Conservation (phyloP, 2,888 invertebrate genomes). For the Apamea epomidion region DNA sequence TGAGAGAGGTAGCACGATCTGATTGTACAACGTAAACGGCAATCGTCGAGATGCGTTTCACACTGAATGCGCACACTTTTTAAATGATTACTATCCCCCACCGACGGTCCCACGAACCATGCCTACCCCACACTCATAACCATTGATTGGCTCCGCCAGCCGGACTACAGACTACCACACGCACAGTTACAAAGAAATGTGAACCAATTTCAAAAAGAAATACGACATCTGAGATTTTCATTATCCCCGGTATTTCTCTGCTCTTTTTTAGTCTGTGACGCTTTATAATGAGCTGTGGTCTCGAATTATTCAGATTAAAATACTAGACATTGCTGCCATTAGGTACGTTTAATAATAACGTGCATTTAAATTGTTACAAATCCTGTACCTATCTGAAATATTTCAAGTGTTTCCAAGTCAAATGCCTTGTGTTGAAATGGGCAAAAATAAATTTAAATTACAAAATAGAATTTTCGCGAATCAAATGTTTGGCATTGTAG, state of each 20-base stretch:
- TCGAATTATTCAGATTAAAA: constrained; percentile 70
- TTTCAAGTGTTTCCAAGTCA: constrained; percentile 47
- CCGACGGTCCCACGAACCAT: constrained; percentile 57
- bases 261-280: constrained; percentile 71
- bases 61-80: constrained; percentile 84
- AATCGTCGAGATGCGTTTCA: constrained; percentile 86
- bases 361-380: constrained; percentile 47
- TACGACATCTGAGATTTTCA: constrained; percentile 83
- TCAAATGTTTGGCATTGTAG: constrained; percentile 42
- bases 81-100: constrained; percentile 82
- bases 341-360: constrained; percentile 52
- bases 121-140: constrained; percentile 77
- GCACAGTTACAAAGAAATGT: constrained; percentile 83
- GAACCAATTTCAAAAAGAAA: constrained; percentile 86
- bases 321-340: constrained; percentile 59
- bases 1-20: constrained; percentile 82
- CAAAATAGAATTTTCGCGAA: constrained; percentile 38
- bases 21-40: constrained; percentile 87
- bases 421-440: constrained; percentile 34
- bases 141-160: constrained; percentile 84
- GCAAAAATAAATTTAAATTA: constrained; percentile 38
- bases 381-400: constrained; percentile 38
- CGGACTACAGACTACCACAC: constrained; percentile 79
- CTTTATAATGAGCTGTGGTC: constrained; percentile 71
- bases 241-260: constrained; percentile 74